A percentile compares a stretch with the other conserved stretches of the same genome.
phyloP scores from a whole-genome alignment of 2,888 invertebrate species.

The Tyria jacobaeae region DNA sequence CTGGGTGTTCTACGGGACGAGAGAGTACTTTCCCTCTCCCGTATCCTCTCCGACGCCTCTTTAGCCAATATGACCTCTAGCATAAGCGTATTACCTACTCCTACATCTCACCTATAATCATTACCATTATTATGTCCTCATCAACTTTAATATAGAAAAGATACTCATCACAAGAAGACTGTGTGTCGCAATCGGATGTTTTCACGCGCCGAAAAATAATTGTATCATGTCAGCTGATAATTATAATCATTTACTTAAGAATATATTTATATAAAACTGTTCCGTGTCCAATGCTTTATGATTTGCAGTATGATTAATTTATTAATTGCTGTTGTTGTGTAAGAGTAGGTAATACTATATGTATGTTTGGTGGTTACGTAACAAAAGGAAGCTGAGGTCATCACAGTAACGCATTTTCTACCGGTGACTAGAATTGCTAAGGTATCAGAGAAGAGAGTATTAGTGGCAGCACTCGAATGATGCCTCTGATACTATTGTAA shows the following conservation, averaged over 20 bases:
- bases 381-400: too few species aligned
- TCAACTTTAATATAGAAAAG: constrained; percentile 1
- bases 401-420: background rate
- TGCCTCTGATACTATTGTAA: background rate
- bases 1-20: too few species aligned
- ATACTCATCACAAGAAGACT: background rate
- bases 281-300: background rate
- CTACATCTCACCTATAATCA: too few species aligned
- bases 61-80: too few species aligned
- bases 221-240: background rate
- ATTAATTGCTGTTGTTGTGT: background rate
- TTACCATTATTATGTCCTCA: too few species aligned
- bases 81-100: too few species aligned
- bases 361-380: background rate
- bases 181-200: constrained; percentile 9
- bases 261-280: background rate
- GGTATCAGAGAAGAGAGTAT: background rate
- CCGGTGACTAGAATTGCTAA: background rate
- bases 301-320: background rate
- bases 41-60: too few species aligned
- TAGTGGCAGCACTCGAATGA: background rate
- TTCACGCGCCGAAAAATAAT: constrained; percentile 4
- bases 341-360: background rate
- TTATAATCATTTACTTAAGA: background rate
- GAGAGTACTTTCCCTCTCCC: too few species aligned